phyloP scores from a whole-genome alignment of 2,113 vertebrate genomes.

The Apeltes quadracus region DNA sequence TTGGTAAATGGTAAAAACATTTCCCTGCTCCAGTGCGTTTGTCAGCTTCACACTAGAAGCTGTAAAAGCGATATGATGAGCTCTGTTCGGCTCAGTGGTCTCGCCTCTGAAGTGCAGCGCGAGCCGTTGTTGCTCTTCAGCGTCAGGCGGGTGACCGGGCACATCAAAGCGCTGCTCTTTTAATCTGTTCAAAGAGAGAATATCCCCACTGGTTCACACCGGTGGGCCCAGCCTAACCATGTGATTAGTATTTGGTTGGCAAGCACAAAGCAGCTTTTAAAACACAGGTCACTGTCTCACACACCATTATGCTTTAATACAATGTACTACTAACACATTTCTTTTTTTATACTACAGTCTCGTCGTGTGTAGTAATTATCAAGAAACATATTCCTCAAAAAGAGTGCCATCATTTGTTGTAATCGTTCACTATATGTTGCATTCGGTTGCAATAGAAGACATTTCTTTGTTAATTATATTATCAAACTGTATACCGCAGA shows the following conservation, averaged over 20 bases:
- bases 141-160: slow-evolving; percentile 17
- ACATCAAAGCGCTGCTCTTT: slow-evolving; percentile 51
- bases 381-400: neutral
- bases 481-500: neutral
- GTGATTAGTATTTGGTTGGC: slow-evolving; percentile 18
- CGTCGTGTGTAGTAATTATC: neutral
- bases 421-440: neutral
- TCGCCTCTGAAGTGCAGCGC: neutral
- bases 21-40: neutral
- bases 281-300: neutral
- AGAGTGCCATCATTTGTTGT: neutral
- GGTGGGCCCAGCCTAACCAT: slow-evolving; percentile 9
- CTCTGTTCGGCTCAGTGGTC: neutral
- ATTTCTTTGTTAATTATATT: neutral
- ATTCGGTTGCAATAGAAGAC: neutral
- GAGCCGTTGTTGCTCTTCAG: neutral
- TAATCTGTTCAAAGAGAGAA: slow-evolving; percentile 34
- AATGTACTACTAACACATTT: neutral
- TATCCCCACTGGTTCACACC: slow-evolving; percentile 25
- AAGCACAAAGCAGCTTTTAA: slow-evolving; percentile 33
- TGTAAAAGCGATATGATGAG: neutral
- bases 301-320: neutral
- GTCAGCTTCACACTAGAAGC: neutral
- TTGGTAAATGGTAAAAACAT: neutral
- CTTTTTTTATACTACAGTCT: neutral